Evolutionary conservation across 2,113 vertebrate species (phyloP).

Genomic region (Pagrus major): DNA sequence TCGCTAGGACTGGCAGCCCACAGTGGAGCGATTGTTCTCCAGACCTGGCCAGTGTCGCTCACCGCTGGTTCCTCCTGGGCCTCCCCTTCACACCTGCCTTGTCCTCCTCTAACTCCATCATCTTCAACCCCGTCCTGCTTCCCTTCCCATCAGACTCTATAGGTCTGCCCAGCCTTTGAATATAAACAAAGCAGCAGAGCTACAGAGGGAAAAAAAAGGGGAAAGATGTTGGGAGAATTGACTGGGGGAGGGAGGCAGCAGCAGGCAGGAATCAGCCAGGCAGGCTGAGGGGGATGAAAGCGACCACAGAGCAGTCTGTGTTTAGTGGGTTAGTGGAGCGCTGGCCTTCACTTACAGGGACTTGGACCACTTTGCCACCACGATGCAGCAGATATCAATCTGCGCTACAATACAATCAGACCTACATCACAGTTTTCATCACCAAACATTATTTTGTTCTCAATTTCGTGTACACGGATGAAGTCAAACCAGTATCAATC

Average conservation of each 20-base stretch:
- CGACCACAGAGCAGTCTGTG: conserved; percentile 75
- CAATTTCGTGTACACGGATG: not conserved
- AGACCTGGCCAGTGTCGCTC: conserved; percentile 15
- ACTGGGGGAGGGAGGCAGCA: conserved; percentile 32
- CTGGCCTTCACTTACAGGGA: conserved; percentile 58
- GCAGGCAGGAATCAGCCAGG: conserved; percentile 21
- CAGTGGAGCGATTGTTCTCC: conserved; percentile 50
- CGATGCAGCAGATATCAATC: conserved; percentile 46
- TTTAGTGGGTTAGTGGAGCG: conserved; percentile 79
- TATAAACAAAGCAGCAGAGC: conserved; percentile 56
- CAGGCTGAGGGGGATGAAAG: conserved; percentile 69
- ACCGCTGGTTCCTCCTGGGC: conserved; percentile 1
- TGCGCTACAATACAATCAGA: conserved; percentile 23
- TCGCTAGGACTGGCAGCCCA: conserved; percentile 12
- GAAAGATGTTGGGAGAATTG: conserved; percentile 27
- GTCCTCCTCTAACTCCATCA: conserved; percentile 1
- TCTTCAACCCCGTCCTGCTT: not conserved
- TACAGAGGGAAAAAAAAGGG: conserved; percentile 2
- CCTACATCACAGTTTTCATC: conserved; percentile 27
- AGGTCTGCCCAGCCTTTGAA: conserved; percentile 13
- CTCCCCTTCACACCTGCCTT: conserved; percentile 32
- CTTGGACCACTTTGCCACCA: conserved; percentile 50
- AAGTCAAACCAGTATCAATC: conserved; percentile 10
- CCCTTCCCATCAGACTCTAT: not conserved
- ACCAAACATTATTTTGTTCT: not conserved